phyloP scores from a whole-genome alignment of 2,888 invertebrate genomes.

The Lampropteryx suffumata region DNA sequence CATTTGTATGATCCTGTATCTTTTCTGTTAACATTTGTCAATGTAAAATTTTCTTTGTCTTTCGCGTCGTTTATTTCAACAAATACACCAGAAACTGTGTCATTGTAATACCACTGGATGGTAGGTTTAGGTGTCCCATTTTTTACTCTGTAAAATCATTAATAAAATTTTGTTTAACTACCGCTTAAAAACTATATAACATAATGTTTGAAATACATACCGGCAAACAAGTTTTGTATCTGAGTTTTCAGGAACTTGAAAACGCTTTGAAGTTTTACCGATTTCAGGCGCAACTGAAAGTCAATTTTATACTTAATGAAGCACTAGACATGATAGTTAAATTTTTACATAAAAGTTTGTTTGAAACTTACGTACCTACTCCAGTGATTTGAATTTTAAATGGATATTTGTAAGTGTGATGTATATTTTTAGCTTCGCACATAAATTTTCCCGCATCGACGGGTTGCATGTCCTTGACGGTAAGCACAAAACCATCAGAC shows the following conservation, averaged over 20 bases:
- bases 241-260: neutral
- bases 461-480: constrained; percentile 2
- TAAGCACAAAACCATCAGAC: constrained; percentile 2
- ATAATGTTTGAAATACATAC: neutral
- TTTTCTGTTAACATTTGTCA: constrained; percentile 4
- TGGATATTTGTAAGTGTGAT: neutral
- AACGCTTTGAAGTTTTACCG: too few species aligned
- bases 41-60: neutral
- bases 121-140: constrained; percentile 9
- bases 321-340: too few species aligned
- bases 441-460: constrained; percentile 5
- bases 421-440: constrained; percentile 5
- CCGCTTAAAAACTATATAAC: too few species aligned
- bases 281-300: too few species aligned
- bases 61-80: constrained; percentile 1
- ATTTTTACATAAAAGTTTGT: neutral
- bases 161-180: neutral
- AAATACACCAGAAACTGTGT: neutral
- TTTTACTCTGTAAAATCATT: constrained; percentile 11
- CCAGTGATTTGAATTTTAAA: constrained; percentile 9
- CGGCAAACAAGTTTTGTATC: neutral
- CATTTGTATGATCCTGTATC: constrained; percentile 11
- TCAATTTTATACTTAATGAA: too few species aligned
- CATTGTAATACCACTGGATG: constrained; percentile 9
- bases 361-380: constrained; percentile 1